phyloP scores from a whole-genome alignment of 2,797 vertebrate species.

The Eidolon dupreanum region DNA sequence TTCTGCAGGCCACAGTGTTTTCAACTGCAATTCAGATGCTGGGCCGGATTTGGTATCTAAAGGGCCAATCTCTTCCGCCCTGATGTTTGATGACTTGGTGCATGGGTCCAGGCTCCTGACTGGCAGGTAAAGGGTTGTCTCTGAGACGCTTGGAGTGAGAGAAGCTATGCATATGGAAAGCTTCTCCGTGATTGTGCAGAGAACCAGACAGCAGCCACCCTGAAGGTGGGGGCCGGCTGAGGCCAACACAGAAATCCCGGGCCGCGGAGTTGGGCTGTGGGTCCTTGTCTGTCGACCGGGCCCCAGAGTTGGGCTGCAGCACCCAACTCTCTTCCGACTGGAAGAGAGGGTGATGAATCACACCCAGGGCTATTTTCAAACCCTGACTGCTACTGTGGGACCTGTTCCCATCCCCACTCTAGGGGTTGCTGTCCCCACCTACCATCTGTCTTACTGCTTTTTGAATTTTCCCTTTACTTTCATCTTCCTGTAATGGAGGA shows the following conservation, averaged over 20 bases:
- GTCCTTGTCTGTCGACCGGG: neutral
- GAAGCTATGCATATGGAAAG: neutral
- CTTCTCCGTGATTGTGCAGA: constrained; percentile 22
- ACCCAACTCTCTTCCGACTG: neutral
- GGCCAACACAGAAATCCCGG: neutral
- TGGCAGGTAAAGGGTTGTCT: neutral
- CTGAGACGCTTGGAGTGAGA: neutral
- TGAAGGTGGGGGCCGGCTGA: neutral
- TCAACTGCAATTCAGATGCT: neutral
- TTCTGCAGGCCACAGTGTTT: constrained; percentile 31
- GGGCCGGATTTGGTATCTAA: neutral
- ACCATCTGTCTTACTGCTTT: constrained; percentile 23
- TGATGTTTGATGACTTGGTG: neutral
- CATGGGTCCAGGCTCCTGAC: neutral
- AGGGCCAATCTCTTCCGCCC: neutral
- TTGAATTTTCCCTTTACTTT: constrained; percentile 7
- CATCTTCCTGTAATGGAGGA: constrained; percentile 43
- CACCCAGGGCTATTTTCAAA: constrained; percentile 67
- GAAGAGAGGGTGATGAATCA: constrained; percentile 61
- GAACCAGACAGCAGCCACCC: too few relatives aligned
- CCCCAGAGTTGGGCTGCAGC: neutral
- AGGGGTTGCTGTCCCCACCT: neutral
- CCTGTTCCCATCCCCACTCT: neutral
- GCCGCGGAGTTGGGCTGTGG: neutral
- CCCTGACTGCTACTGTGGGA: constrained; percentile 42